Percentiles rank a stretch among this genome's conserved stretches.
These are phyloP conservation scores for Chaetodon trifascialis DNA, from an alignment of 2,113 vertebrate species.

Conservation along the genomic window DNA sequence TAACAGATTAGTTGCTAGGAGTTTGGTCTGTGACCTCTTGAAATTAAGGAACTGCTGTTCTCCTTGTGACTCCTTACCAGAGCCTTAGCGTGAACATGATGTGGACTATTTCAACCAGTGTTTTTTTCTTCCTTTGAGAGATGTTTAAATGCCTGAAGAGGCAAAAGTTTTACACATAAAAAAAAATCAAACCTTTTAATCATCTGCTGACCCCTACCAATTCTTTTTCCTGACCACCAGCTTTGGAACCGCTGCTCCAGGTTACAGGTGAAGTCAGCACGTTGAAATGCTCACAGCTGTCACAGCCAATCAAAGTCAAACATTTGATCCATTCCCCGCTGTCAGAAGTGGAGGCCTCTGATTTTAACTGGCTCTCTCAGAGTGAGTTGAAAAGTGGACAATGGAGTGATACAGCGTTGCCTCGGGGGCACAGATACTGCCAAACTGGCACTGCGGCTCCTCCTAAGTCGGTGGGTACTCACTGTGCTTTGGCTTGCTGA, in stretches of 20 bases:
- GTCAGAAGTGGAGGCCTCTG: constrained; percentile 2
- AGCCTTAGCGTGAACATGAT: not conserved
- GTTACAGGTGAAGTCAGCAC: not conserved
- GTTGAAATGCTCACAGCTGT: not conserved
- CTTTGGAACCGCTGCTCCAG: not conserved
- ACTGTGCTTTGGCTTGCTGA: constrained; percentile 46
- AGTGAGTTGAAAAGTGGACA: constrained; percentile 58
- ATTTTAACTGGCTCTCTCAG: constrained; percentile 30
- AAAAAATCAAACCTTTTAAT: not conserved
- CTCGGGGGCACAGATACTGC: constrained; percentile 38
- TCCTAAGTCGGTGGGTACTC: constrained; percentile 37
- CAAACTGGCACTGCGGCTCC: constrained; percentile 34
- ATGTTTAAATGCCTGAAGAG: not conserved
- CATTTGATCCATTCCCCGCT: constrained; percentile 15
- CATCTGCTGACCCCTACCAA: not conserved
- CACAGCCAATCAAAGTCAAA: not conserved
- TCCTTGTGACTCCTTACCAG: not conserved
- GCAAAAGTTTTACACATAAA: not conserved
- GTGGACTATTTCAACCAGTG: not conserved
- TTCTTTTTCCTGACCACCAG: not conserved
- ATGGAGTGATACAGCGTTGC: constrained; percentile 23
- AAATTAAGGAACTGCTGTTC: too few species aligned
- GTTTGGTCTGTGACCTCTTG: too few species aligned
- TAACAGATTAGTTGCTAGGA: not conserved
- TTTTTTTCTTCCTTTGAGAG: not conserved